Conservation (phyloP, 1,140 invertebrate genomes). For the Heliconius himera region DNA sequence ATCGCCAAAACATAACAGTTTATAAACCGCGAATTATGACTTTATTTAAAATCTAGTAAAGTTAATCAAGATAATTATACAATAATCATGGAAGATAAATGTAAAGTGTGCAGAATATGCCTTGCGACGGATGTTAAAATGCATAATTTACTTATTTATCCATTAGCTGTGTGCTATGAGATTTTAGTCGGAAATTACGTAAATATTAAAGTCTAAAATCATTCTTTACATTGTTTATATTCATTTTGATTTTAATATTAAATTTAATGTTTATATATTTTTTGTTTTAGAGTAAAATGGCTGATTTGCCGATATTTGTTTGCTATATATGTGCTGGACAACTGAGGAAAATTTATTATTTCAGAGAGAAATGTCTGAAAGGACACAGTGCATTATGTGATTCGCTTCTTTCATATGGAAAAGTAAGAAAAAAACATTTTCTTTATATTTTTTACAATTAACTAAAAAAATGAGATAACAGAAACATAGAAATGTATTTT, state of each 20-base stretch:
- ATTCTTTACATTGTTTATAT: not conserved
- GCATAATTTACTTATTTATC: constrained; percentile 49
- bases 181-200: constrained; percentile 58
- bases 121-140: constrained; percentile 59
- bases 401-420: constrained; percentile 47
- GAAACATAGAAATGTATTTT: no score
- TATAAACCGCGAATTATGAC: constrained; percentile 53
- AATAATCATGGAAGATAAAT: constrained; percentile 52
- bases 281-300: constrained; percentile 48
- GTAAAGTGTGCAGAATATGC: constrained; percentile 62
- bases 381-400: constrained; percentile 53
- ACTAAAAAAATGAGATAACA: not conserved
- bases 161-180: constrained; percentile 57
- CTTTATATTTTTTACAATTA: not conserved
- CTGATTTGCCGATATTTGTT: constrained; percentile 49
- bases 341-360: constrained; percentile 56
- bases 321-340: constrained; percentile 62
- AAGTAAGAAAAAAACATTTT: constrained; percentile 46
- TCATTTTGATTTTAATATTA: not conserved
- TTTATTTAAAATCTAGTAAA: constrained; percentile 24
- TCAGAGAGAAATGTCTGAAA: constrained; percentile 55
- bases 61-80: constrained; percentile 18
- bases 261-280: constrained; percentile 3
- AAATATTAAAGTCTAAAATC: constrained; percentile 39
- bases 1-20: constrained; percentile 36